Conservation (phyloP, 1,140 invertebrate species). For the Daktulosphaira vitifoliae region DNA sequence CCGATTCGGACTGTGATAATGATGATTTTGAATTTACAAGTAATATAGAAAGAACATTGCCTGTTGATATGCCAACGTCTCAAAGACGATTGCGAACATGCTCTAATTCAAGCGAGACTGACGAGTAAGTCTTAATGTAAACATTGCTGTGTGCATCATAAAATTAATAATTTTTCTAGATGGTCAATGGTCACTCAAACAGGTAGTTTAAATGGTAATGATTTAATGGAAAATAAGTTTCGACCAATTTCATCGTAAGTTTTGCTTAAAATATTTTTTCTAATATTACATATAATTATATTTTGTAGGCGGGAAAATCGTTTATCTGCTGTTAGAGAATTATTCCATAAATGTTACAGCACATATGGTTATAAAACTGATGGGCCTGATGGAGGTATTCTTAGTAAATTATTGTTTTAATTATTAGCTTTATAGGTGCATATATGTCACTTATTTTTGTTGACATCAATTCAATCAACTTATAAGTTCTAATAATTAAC, state of each 20-base stretch:
- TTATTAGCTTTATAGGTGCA: background rate
- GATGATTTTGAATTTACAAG: background rate
- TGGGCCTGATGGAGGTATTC: constrained; percentile 6
- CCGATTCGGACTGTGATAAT: background rate
- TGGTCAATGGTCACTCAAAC: constrained; percentile 25
- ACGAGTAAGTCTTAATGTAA: background rate
- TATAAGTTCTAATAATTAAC: too few species aligned
- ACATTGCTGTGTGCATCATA: too few species aligned
- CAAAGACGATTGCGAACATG: background rate
- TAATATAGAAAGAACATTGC: background rate
- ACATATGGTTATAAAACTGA: background rate
- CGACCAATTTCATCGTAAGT: constrained; percentile 18
- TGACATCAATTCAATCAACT: too few species aligned
- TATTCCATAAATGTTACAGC: constrained; percentile 23
- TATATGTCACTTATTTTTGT: too few species aligned
- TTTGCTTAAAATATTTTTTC: background rate
- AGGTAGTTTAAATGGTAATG: constrained; percentile 16
- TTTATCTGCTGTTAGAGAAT: constrained; percentile 11
- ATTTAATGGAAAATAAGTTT: constrained; percentile 5
- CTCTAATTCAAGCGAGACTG: constrained; percentile 17
- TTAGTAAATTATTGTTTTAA: constrained; percentile 16
- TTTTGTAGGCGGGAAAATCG: constrained; percentile 2
- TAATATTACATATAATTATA: background rate
- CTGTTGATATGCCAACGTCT: constrained; percentile 5
- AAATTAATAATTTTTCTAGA: background rate